Conservation (phyloP, 2,888 invertebrate genomes). For the Drosophila ustulata region DNA sequence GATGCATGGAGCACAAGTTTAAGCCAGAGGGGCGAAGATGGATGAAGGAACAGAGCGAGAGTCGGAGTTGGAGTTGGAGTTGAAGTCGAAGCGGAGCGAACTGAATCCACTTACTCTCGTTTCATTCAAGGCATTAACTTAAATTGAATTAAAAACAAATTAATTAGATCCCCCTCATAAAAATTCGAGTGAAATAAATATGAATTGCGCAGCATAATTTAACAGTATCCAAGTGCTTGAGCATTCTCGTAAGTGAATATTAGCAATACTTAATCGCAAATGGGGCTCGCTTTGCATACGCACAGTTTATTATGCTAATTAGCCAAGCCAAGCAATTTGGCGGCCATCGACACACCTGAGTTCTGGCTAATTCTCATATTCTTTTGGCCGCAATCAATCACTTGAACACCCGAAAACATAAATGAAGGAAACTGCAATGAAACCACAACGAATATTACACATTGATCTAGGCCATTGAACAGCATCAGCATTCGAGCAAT, state of each 20-base stretch:
- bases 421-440: neutral
- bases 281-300: neutral
- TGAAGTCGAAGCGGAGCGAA: slow-evolving; percentile 1
- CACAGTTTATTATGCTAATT: slow-evolving; percentile 50
- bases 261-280: neutral
- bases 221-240: neutral
- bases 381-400: slow-evolving; percentile 56
- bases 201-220: slow-evolving; percentile 37
- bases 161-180: slow-evolving; percentile 73
- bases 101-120: slow-evolving; percentile 37
- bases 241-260: neutral
- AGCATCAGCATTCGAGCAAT: neutral
- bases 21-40: slow-evolving; percentile 14
- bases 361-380: slow-evolving; percentile 14
- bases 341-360: slow-evolving; percentile 55
- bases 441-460: neutral
- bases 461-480: neutral
- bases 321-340: slow-evolving; percentile 53
- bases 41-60: slow-evolving; percentile 1
- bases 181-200: slow-evolving; percentile 53
- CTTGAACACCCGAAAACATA: slow-evolving; percentile 9
- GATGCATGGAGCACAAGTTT: slow-evolving; percentile 42
- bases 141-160: slow-evolving; percentile 81
- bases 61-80: slow-evolving; percentile 1
- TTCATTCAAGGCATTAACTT: slow-evolving; percentile 70